These are phyloP conservation scores for Halcyon leucocephala DNA, from an alignment of 2,797 vertebrate species.

Conservation along the genomic window DNA sequence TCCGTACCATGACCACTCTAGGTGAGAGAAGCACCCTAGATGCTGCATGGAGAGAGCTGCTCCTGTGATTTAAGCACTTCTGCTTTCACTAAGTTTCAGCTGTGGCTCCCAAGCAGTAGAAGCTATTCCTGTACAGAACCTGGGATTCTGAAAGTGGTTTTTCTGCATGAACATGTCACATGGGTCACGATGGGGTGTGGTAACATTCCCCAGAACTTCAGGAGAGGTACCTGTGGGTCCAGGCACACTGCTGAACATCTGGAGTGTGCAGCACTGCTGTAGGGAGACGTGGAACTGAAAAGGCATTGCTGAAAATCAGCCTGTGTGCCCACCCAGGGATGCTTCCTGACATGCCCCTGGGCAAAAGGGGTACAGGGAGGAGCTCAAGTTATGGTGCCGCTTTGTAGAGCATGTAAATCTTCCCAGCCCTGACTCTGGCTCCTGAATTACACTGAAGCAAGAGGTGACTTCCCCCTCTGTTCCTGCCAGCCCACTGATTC, in stretches of 20 bases:
- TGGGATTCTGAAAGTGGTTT: not conserved
- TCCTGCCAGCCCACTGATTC: not conserved
- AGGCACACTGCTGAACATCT: not conserved
- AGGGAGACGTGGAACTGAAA: no score
- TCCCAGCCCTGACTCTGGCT: not conserved
- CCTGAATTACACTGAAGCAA: not conserved
- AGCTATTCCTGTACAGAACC: not conserved
- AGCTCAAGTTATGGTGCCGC: not conserved
- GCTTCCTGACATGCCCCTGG: not conserved
- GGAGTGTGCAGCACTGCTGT: not conserved
- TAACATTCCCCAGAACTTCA: not conserved
- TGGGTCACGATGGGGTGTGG: not conserved
- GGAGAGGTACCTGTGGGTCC: not conserved
- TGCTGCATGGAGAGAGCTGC: not conserved
- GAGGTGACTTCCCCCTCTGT: not conserved
- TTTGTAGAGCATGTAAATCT: not conserved
- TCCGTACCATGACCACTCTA: not conserved
- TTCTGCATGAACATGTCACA: not conserved
- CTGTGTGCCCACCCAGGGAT: not conserved
- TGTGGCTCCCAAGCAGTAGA: not conserved
- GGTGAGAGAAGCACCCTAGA: not conserved
- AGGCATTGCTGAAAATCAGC: not conserved
- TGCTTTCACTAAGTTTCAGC: not conserved
- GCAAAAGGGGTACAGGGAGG: not conserved
- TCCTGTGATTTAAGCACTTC: not conserved